Percentiles rank a stretch among this genome's conserved stretches.
phyloP scores from a whole-genome alignment of 2,888 invertebrate species.

The Diaprepes abbreviatus region DNA sequence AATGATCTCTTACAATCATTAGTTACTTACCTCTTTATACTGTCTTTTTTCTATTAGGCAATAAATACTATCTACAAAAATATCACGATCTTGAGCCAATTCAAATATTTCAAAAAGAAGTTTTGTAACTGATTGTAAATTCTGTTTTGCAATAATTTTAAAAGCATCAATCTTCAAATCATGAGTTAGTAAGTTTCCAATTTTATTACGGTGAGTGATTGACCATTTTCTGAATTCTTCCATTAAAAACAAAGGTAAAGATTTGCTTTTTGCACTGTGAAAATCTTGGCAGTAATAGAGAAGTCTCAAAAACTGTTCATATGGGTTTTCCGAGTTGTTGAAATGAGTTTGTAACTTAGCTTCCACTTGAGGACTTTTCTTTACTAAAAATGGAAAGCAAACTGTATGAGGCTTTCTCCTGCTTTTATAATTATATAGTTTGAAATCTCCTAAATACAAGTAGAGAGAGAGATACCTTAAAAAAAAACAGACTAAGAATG shows the following conservation, averaged over 20 bases:
- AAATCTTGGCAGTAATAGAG: slow-evolving; percentile 75
- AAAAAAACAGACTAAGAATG: no score
- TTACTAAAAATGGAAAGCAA: slow-evolving; percentile 63
- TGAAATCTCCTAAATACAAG: no score
- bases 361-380: slow-evolving; percentile 64
- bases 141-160: slow-evolving; percentile 78
- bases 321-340: slow-evolving; percentile 70
- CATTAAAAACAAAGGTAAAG: slow-evolving; percentile 74
- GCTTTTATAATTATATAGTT: no score
- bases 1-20: no score
- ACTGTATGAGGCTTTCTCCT: no score
- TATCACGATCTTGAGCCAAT: slow-evolving; percentile 73
- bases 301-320: slow-evolving; percentile 72
- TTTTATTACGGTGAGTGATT: slow-evolving; percentile 62
- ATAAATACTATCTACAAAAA: slow-evolving; percentile 75
- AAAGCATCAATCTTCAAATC: slow-evolving; percentile 81
- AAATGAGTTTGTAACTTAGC: slow-evolving; percentile 63
- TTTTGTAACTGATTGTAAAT: slow-evolving; percentile 74
- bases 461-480: no score
- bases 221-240: slow-evolving; percentile 74
- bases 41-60: slow-evolving; percentile 71
- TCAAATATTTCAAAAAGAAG: slow-evolving; percentile 77
- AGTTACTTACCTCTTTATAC: slow-evolving; percentile 76
- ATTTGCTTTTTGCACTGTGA: slow-evolving; percentile 74
- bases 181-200: slow-evolving; percentile 68